Evolutionary conservation across 2,888 invertebrate genomes (phyloP), one percentile per base, ranked within the genome.

Genomic region (Abscondita cerata): DNA sequence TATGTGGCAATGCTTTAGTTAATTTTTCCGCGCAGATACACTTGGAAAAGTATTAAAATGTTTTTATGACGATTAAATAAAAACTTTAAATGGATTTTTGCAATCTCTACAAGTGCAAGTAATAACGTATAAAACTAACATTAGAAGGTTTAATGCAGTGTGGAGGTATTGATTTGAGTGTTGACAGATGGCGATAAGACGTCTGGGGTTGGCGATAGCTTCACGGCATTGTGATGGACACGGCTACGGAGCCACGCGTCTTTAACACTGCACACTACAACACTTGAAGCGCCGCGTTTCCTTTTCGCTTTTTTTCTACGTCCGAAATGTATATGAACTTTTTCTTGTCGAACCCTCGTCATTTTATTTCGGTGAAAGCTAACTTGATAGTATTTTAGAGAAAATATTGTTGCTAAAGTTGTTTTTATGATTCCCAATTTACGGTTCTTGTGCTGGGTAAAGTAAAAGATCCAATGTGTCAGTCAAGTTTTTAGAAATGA

Each of bases 131-230:
- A 54, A 59, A 55, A 55, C 55, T 51, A 61, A 52, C 40, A 36
- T 34, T 18, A 56, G 41, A 50, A 31, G 52, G 56, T 56, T 52
- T 64, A 54, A 56, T 59, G 59, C 52, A 41, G 59, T 52, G 53
- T 48, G 57, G 57, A 51, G 50, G 54, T 73, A 74, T 73, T 73
- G 74, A 73, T 74, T 44, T 73, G 74, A 73, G 71, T 70, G 74
- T 72, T 73, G 73, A 73, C 73, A 71, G 70, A 73, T 73, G 72
- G 69, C 70, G 69, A 72, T 71, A 71, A 72, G 64, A 66, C 59
- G 60, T 62, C 67, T 68, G 62, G 62, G 66, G 65, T 62, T 55
- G 57, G 59, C 56, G 66, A 69, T 70, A 69, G 65, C 68, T 68
- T 65, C 59, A 55, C 66, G 67, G 69, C 66, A 65, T 68, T 66